Evolutionary conservation across 2,888 invertebrate species (phyloP).

Genomic region (Poecilobothrus nobilitatus): DNA sequence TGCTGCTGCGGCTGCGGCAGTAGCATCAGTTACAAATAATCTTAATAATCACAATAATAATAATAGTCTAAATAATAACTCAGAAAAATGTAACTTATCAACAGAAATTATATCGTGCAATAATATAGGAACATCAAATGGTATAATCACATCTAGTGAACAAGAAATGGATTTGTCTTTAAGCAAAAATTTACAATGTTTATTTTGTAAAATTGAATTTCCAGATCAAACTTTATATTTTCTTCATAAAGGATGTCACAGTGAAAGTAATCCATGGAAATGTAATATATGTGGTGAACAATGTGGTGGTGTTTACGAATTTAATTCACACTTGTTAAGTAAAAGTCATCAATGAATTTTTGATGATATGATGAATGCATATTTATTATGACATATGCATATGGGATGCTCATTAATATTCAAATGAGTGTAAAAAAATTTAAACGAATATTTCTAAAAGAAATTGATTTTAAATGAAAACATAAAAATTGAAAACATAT

Average conservation of each 20-base stretch:
- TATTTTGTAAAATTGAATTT: slow-evolving; percentile 89
- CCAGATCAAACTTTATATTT: slow-evolving; percentile 94
- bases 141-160: slow-evolving; percentile 64
- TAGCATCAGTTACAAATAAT: slow-evolving; percentile 32
- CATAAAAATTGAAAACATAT: neutral
- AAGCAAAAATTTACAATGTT: slow-evolving; percentile 61
- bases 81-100: neutral
- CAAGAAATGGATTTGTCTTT: slow-evolving; percentile 48
- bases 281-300: slow-evolving; percentile 96
- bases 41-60: slow-evolving; percentile 26
- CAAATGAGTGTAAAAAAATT: neutral
- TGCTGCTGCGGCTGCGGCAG: slow-evolving; percentile 22
- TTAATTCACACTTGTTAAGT: slow-evolving; percentile 90
- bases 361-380: neutral
- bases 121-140: slow-evolving; percentile 48
- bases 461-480: neutral
- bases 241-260: slow-evolving; percentile 96
- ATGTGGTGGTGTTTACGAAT: slow-evolving; percentile 91
- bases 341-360: slow-evolving; percentile 71
- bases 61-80: slow-evolving; percentile 30
- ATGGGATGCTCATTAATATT: neutral
- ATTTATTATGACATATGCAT: neutral
- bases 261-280: slow-evolving; percentile 92
- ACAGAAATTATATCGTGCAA: slow-evolving; percentile 36
- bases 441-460: neutral